Percentiles rank a stretch among this genome's conserved stretches.
phyloP scores from a whole-genome alignment of 2,113 vertebrate genomes.

The Varanus komodoensis region DNA sequence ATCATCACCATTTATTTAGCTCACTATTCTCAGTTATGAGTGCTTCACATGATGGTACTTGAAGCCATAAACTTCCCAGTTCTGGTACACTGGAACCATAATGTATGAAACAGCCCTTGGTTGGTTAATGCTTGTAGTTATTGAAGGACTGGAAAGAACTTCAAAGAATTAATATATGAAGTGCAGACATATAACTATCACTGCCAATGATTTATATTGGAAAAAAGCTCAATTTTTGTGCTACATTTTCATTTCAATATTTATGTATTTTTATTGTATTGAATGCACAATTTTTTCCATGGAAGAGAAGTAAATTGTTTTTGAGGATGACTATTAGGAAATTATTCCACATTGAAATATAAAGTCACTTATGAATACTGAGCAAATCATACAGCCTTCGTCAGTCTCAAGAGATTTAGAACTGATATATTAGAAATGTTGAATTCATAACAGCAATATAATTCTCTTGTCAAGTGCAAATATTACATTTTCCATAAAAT shows the following conservation, averaged over 20 bases:
- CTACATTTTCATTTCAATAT: neutral
- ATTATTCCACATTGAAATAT: constrained; percentile 13
- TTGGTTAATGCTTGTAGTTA: neutral
- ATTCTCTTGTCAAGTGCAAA: neutral
- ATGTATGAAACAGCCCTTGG: neutral
- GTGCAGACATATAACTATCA: neutral
- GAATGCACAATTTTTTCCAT: neutral
- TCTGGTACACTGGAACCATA: neutral
- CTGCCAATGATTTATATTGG: neutral
- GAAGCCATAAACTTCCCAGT: neutral
- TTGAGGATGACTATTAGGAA: neutral
- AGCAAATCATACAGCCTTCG: neutral
- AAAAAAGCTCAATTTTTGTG: neutral
- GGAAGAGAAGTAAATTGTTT: neutral
- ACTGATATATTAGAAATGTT: neutral
- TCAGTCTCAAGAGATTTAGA: neutral
- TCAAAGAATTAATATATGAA: constrained; percentile 12
- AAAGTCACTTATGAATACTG: neutral
- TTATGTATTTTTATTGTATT: neutral
- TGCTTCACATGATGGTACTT: neutral
- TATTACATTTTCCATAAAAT: neutral
- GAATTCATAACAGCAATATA: neutral
- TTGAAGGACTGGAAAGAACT: neutral
- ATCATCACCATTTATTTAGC: neutral
- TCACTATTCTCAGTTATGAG: neutral